Conservation (phyloP, 2,113 vertebrate genomes). For the Neopipo cinnamomea region DNA sequence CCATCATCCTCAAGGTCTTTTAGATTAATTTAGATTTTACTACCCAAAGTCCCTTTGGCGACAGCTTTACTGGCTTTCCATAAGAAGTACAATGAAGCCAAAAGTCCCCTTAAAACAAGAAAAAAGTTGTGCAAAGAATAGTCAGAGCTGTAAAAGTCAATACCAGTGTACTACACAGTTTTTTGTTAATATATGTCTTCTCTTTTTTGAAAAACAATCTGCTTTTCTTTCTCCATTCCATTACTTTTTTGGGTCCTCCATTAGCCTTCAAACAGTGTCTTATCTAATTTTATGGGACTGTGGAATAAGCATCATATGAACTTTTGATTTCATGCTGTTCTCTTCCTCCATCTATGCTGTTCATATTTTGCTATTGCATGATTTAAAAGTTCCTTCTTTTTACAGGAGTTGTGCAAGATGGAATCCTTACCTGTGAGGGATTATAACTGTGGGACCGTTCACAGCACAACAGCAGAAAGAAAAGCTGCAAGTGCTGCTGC, state of each 20-base stretch:
- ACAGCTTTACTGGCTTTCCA: neutral
- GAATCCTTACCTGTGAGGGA: neutral
- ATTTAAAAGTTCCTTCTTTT: neutral
- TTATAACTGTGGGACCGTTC: neutral
- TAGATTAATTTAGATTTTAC: neutral
- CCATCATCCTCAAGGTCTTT: neutral
- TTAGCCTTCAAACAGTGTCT: neutral
- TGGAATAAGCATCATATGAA: neutral
- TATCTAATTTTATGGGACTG: neutral
- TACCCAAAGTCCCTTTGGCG: neutral
- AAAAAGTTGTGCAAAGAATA: accelerated
- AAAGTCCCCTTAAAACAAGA: neutral
- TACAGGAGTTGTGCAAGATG: neutral
- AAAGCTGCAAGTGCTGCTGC: neutral
- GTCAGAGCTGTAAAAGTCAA: neutral
- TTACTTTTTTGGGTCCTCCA: neutral
- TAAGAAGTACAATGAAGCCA: neutral
- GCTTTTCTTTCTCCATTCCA: neutral
- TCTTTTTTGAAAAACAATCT: neutral
- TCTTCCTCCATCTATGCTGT: neutral
- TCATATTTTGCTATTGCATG: neutral
- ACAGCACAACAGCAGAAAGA: neutral
- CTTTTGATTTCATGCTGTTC: neutral
- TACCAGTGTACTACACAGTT: neutral
- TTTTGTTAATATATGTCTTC: neutral